These are phyloP conservation scores for Arion vulgaris DNA, from an alignment of 1,140 invertebrate species.

Conservation along the genomic window DNA sequence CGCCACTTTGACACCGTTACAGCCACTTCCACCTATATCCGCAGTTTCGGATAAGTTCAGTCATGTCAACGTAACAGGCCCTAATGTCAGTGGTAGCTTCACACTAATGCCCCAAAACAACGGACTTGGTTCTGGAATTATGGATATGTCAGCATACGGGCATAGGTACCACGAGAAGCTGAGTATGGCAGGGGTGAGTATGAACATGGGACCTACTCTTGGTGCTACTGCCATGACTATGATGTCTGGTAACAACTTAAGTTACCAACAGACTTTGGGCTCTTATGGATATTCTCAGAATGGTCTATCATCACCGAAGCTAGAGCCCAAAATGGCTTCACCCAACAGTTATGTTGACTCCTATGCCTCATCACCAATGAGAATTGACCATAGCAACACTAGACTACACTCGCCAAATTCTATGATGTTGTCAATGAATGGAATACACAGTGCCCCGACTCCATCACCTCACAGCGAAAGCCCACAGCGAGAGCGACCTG, in stretches of 20 bases:
- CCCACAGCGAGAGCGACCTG: constrained; percentile 60
- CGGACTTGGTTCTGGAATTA: constrained; percentile 73
- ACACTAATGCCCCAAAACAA: constrained; percentile 92
- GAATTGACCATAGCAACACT: constrained; percentile 53
- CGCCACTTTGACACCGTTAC: constrained; percentile 94
- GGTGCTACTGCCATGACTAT: constrained; percentile 77
- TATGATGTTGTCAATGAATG: constrained; percentile 72
- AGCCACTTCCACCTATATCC: constrained; percentile 96
- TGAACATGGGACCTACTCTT: constrained; percentile 75
- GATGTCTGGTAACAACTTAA: constrained; percentile 78
- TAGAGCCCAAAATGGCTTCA: constrained; percentile 64
- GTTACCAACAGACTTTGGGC: constrained; percentile 67
- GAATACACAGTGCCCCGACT: constrained; percentile 70
- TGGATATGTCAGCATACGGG: constrained; percentile 70
- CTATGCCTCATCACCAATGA: constrained; percentile 64
- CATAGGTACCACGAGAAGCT: constrained; percentile 75
- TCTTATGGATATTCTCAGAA: constrained; percentile 79
- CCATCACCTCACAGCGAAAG: constrained; percentile 68
- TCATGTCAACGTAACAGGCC: constrained; percentile 74
- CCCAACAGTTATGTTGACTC: constrained; percentile 66
- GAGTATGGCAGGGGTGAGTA: constrained; percentile 71
- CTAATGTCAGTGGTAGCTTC: constrained; percentile 83
- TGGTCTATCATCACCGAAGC: constrained; percentile 86
- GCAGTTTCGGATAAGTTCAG: constrained; percentile 91
- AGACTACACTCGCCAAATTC: constrained; percentile 72